These are phyloP conservation scores for Ceratina australensis DNA, from an alignment of 1,140 invertebrate genomes.

Conservation along the genomic window DNA sequence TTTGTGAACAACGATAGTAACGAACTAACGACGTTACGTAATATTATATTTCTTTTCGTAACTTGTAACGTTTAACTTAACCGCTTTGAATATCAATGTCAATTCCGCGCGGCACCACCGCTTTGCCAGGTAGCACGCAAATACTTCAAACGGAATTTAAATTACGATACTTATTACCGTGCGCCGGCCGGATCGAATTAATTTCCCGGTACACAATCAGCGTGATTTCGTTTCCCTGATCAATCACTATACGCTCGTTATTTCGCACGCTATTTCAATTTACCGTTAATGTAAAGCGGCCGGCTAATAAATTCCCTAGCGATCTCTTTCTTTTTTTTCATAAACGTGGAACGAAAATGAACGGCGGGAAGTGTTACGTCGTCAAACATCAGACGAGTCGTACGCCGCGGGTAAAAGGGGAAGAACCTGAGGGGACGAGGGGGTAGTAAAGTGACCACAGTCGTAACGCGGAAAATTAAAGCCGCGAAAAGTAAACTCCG, in stretches of 20 bases:
- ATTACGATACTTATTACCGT: constrained; percentile 27
- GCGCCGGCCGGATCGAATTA: constrained; percentile 22
- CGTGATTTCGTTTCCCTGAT: background rate
- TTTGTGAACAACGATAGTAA: too few species aligned
- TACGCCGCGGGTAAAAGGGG: background rate
- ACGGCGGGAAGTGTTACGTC: background rate
- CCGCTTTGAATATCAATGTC: constrained; percentile 16
- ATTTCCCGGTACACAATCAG: constrained; percentile 9
- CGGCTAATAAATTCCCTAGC: background rate
- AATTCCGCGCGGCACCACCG: background rate
- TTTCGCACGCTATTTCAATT: constrained; percentile 25
- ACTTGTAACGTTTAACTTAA: background rate
- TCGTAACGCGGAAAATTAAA: constrained; percentile 36
- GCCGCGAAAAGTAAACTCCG: constrained; percentile 30
- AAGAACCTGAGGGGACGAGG: too few species aligned
- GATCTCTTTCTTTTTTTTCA: background rate
- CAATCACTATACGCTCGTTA: constrained; percentile 18
- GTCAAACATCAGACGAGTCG: background rate
- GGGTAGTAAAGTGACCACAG: background rate
- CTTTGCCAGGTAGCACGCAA: background rate
- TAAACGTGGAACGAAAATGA: background rate
- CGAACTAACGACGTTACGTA: too few species aligned
- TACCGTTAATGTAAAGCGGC: constrained; percentile 22
- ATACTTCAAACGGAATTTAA: constrained; percentile 27
- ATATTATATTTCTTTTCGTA: too few species aligned